Evolutionary conservation across 2,797 vertebrate genomes (phyloP).

Genomic region (Gobio occitaniae): DNA sequence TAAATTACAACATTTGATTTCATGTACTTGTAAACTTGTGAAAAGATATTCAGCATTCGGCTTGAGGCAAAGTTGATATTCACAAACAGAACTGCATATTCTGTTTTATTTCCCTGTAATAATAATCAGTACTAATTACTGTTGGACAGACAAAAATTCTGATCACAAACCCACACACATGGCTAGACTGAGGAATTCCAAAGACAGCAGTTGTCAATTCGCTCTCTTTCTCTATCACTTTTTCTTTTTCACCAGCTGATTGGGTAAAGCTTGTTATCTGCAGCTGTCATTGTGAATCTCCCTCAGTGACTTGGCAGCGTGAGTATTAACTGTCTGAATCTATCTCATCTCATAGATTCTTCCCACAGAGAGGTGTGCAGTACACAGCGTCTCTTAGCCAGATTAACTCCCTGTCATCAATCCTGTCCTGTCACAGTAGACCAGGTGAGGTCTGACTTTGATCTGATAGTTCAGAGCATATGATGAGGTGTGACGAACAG

Average conservation of each 20-base stretch:
- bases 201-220: background rate
- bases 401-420: slow-evolving; percentile 71
- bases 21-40: no score
- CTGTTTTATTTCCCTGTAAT: background rate
- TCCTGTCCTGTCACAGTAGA: slow-evolving; percentile 58
- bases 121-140: background rate
- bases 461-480: slow-evolving; percentile 58
- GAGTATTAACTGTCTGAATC: slow-evolving; percentile 74
- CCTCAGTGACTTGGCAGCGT: slow-evolving; percentile 71
- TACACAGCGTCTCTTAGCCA: slow-evolving; percentile 68
- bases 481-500: slow-evolving; percentile 27
- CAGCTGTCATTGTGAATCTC: slow-evolving; percentile 75
- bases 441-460: slow-evolving; percentile 58
- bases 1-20: no score
- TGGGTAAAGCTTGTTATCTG: slow-evolving; percentile 79
- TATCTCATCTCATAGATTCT: slow-evolving; percentile 76
- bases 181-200: background rate
- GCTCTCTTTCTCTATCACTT: background rate
- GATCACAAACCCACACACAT: background rate
- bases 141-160: background rate
- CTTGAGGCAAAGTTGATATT: background rate
- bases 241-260: slow-evolving; percentile 65
- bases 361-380: slow-evolving; percentile 69
- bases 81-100: background rate
- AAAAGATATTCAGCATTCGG: background rate